phyloP scores from a whole-genome alignment of 1,140 invertebrate genomes.

The Drosophila bocki region DNA sequence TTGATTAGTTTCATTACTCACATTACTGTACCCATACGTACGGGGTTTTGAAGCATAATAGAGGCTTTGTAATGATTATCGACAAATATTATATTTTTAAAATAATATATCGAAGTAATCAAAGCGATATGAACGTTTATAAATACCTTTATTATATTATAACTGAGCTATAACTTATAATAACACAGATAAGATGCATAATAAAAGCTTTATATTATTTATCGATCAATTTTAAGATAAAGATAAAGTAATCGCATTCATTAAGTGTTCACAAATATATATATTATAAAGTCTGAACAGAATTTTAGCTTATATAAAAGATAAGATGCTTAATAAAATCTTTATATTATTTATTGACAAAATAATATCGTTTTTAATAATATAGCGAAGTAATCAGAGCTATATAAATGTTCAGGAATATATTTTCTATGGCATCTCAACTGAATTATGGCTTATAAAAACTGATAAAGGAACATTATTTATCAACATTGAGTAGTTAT shows the following conservation, averaged over 20 bases:
- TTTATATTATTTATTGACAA: background rate
- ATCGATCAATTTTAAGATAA: background rate
- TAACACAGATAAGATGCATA: background rate
- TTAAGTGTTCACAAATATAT: background rate
- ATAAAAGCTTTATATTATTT: too few species aligned
- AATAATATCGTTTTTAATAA: background rate
- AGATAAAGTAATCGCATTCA: background rate
- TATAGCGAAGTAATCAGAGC: background rate
- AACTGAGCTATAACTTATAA: background rate
- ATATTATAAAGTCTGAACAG: too few species aligned
- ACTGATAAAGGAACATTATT: background rate
- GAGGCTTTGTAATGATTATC: too few species aligned
- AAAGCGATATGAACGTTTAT: background rate
- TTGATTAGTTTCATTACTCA: conserved; percentile 73
- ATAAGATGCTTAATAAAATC: background rate
- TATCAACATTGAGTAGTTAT: background rate
- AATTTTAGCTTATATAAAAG: background rate
- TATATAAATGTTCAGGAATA: background rate
- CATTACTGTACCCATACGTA: background rate
- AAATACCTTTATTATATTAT: background rate
- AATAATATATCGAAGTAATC: background rate
- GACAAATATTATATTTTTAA: background rate
- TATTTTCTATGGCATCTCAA: background rate
- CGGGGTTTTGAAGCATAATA: background rate
- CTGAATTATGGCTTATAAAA: background rate